Conservation (phyloP, 2,888 invertebrate genomes). For the Drosophila trichaetosa region DNA sequence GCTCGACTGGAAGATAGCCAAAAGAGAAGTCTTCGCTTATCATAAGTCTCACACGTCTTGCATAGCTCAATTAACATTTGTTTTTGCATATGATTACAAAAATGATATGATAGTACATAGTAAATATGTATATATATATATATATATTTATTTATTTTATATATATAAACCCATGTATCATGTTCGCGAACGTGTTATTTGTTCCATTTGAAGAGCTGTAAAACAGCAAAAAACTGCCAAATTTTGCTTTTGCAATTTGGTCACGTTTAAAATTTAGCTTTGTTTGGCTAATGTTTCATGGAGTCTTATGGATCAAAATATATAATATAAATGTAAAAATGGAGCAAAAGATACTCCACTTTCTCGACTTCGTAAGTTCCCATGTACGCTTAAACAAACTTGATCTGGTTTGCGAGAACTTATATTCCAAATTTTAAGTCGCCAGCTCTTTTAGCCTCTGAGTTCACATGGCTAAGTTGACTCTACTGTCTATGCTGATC, state of each 20-base stretch:
- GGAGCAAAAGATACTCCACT: neutral
- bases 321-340: neutral
- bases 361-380: neutral
- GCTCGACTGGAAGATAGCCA: neutral
- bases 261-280: neutral
- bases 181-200: neutral
- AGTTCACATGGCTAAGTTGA: neutral
- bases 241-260: neutral
- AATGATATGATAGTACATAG: neutral
- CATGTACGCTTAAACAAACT: neutral
- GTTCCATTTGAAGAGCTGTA: neutral
- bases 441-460: neutral
- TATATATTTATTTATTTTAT: neutral
- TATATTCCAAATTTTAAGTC: neutral
- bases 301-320: neutral
- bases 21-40: neutral
- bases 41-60: neutral
- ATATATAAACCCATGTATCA: neutral
- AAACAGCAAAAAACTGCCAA: neutral
- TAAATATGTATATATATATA: too few relatives aligned
- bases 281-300: neutral
- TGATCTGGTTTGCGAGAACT: neutral
- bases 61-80: neutral
- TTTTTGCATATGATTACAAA: neutral
- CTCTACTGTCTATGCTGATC: neutral